Conservation (phyloP, 53 echinoderm and acorn worm genomes). For the Antedon mediterranea region DNA sequence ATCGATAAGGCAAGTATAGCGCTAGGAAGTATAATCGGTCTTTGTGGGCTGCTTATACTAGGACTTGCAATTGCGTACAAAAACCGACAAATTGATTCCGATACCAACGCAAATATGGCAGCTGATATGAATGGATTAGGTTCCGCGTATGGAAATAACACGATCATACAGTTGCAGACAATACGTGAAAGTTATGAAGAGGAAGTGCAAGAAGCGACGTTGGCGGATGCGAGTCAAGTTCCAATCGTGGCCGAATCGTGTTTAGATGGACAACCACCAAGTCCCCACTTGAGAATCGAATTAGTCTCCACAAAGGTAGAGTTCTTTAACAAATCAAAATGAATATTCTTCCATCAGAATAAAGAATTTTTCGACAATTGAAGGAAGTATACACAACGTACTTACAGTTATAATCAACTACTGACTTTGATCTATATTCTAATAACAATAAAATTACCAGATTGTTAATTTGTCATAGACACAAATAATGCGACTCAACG, state of each 20-base stretch:
- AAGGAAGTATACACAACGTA: too few species aligned
- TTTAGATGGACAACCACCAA: too few species aligned
- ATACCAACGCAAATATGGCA: too few species aligned
- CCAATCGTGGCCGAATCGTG: not conserved
- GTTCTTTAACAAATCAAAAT: not conserved
- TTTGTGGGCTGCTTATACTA: slow-evolving; percentile 25
- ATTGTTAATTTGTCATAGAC: too few species aligned
- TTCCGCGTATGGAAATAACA: not conserved
- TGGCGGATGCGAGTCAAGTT: not conserved
- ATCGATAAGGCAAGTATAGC: slow-evolving; percentile 21
- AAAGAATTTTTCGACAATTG: too few species aligned
- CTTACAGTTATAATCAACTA: too few species aligned
- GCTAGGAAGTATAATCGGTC: slow-evolving; percentile 22
- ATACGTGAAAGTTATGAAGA: not conserved
- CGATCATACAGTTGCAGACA: not conserved
- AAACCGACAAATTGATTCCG: not conserved
- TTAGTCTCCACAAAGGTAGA: not conserved
- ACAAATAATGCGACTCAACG: too few species aligned
- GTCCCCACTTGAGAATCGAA: not conserved
- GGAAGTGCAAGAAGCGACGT: not conserved
- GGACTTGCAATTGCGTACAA: slow-evolving; percentile 19
- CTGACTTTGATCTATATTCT: too few species aligned
- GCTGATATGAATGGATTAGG: not conserved
- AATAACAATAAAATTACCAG: too few species aligned
- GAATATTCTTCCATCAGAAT: too few species aligned